Conservation (phyloP, 2,113 vertebrate genomes). For the Pandion haliaetus region DNA sequence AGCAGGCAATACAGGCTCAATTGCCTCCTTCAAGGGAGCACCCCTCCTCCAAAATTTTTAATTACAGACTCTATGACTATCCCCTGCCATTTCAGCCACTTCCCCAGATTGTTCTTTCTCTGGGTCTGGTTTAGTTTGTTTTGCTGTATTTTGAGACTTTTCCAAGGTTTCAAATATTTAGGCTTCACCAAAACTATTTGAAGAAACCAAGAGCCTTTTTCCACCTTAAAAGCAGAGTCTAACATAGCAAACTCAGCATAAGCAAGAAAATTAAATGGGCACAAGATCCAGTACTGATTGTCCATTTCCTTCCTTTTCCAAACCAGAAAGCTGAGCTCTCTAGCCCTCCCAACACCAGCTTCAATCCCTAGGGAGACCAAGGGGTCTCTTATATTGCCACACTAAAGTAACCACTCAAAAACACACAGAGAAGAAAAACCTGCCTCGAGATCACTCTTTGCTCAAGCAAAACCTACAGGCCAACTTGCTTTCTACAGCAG, state of each 20-base stretch:
- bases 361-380: not conserved
- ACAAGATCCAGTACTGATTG: not conserved
- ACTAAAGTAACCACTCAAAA: slow-evolving; percentile 31
- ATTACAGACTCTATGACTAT: not conserved
- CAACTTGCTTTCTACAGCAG: not conserved
- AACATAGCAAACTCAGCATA: slow-evolving; percentile 32
- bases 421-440: not conserved
- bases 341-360: not conserved
- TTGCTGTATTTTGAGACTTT: slow-evolving; percentile 27
- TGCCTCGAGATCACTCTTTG: not conserved
- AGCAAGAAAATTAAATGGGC: slow-evolving; percentile 34
- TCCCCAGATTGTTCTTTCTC: not conserved
- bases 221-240: slow-evolving; percentile 28
- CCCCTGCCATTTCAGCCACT: slow-evolving; percentile 7
- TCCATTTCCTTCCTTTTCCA: slow-evolving; percentile 43
- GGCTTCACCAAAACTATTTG: slow-evolving; percentile 32
- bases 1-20: not conserved
- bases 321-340: slow-evolving; percentile 20
- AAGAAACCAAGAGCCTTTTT: slow-evolving; percentile 41
- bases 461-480: not conserved
- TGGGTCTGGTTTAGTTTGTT: slow-evolving; percentile 14
- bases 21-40: not conserved
- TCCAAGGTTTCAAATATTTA: slow-evolving; percentile 37
- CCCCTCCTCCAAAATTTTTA: not conserved
- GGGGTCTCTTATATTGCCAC: not conserved